Evolutionary conservation across 2,113 vertebrate species (phyloP).

Genomic region (Mastomys coucha): DNA sequence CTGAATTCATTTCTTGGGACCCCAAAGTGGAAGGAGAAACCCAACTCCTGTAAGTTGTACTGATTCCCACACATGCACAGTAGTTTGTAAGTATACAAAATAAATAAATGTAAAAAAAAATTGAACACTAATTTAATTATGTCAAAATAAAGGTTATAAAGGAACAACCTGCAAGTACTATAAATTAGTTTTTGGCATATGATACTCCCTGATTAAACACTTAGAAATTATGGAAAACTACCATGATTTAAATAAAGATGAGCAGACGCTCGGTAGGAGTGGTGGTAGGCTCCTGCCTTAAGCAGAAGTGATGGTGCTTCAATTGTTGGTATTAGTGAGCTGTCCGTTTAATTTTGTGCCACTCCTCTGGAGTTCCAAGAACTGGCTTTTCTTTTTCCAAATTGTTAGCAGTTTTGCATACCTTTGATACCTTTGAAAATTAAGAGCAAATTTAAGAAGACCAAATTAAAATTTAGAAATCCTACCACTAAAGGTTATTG

Average conservation of each 20-base stretch:
- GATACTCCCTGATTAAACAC: background rate
- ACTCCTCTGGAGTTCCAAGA: background rate
- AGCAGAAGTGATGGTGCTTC: slow-evolving; percentile 15
- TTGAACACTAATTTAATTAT: background rate
- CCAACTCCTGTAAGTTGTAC: background rate
- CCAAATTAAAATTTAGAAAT: slow-evolving; percentile 31
- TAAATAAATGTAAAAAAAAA: background rate
- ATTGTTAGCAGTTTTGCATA: slow-evolving; percentile 18
- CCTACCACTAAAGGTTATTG: background rate
- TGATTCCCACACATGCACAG: background rate
- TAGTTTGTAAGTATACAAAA: background rate
- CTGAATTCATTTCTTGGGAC: background rate
- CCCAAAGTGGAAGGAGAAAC: background rate
- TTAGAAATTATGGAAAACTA: slow-evolving; percentile 35
- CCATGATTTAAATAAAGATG: slow-evolving; percentile 53
- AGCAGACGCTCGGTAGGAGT: background rate
- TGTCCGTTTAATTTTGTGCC: background rate
- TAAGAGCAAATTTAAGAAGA: slow-evolving; percentile 39
- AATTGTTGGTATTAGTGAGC: slow-evolving; percentile 5
- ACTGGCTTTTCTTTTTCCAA: background rate
- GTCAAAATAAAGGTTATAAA: background rate
- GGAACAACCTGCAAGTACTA: background rate
- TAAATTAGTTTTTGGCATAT: background rate
- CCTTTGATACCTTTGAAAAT: slow-evolving; percentile 43
- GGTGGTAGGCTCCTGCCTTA: background rate